A percentile compares a stretch with the other conserved stretches of the same genome.
Evolutionary conservation across 2,797 vertebrate genomes (phyloP).

Genomic region (Perodicticus potto): DNA sequence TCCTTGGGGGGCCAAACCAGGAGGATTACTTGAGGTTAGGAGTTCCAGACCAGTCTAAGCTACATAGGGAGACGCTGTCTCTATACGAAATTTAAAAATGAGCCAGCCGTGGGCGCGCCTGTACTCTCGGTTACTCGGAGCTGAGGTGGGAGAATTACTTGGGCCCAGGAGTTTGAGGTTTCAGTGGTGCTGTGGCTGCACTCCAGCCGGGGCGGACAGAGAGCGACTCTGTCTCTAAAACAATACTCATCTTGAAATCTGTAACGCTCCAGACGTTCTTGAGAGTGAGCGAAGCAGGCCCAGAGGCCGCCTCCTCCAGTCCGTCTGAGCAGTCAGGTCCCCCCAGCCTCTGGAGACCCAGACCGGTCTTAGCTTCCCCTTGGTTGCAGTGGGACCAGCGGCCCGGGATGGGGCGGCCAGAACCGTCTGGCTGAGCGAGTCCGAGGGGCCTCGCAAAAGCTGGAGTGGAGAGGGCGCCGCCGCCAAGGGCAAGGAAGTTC

Average conservation of each 20-base stretch:
- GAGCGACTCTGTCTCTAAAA: neutral
- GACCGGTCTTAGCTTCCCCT: accelerated
- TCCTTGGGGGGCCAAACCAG: neutral
- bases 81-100: neutral
- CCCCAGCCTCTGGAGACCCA: neutral
- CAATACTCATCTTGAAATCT: neutral
- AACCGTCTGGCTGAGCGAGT: neutral
- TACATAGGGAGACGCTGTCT: neutral
- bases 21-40: neutral
- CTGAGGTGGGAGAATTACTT: neutral
- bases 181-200: neutral
- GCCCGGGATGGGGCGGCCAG: accelerated
- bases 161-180: neutral
- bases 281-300: neutral
- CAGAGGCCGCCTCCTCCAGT: neutral
- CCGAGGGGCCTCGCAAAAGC: accelerated
- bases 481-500: neutral
- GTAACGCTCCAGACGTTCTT: neutral
- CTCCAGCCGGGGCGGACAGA: neutral
- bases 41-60: neutral
- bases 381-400: neutral
- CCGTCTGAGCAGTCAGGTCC: neutral
- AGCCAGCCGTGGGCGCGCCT: neutral
- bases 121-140: neutral
- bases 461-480: neutral